These are phyloP conservation scores for Drosophila lini DNA, from an alignment of 1,140 invertebrate species.

Conservation along the genomic window DNA sequence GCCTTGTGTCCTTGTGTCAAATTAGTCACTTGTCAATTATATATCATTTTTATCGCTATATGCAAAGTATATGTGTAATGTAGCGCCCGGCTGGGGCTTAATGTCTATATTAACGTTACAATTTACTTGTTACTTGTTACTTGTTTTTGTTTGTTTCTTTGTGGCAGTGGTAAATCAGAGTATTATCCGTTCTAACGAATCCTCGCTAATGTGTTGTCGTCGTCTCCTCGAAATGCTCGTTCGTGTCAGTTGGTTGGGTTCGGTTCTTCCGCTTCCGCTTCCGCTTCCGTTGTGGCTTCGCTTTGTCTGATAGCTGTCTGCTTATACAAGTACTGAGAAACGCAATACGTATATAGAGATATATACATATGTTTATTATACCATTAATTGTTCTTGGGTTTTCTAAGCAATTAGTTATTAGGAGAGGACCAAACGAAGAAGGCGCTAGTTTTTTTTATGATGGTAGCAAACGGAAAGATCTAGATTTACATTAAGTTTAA, in stretches of 20 bases:
- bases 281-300: slow-evolving; percentile 8
- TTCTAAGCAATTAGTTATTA: slow-evolving; percentile 35
- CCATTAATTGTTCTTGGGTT: slow-evolving; percentile 19
- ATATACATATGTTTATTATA: slow-evolving; percentile 40
- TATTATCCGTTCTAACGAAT: slow-evolving; percentile 65
- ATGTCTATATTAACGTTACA: slow-evolving; percentile 65
- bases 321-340: slow-evolving; percentile 20
- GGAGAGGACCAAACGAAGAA: slow-evolving; percentile 23
- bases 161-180: slow-evolving; percentile 84
- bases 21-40: slow-evolving; percentile 26
- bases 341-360: slow-evolving; percentile 38
- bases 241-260: slow-evolving; percentile 32
- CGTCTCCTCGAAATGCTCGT: slow-evolving; percentile 20
- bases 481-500: slow-evolving; percentile 23
- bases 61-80: slow-evolving; percentile 44
- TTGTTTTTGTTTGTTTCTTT: slow-evolving; percentile 47
- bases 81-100: slow-evolving; percentile 35
- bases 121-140: slow-evolving; percentile 57
- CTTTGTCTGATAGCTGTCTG: slow-evolving; percentile 18
- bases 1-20: slow-evolving; percentile 14
- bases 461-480: slow-evolving; percentile 25
- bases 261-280: slow-evolving; percentile 7
- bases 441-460: background rate
- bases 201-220: slow-evolving; percentile 18
- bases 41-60: slow-evolving; percentile 30